Evolutionary conservation across 2,113 vertebrate genomes (phyloP).

Genomic region (Platichthys stellatus): DNA sequence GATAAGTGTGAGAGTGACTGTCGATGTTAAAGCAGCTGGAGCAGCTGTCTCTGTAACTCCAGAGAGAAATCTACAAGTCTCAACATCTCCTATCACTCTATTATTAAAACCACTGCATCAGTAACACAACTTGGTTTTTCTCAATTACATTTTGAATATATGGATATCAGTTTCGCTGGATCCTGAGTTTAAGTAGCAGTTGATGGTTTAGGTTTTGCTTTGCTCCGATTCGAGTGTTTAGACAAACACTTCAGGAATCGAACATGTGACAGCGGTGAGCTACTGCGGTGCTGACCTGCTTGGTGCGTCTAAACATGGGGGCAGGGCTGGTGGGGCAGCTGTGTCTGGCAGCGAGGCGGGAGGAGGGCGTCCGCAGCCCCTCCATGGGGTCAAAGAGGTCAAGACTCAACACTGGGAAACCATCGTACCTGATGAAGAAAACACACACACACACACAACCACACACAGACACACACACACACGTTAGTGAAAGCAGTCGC

Average conservation of each 20-base stretch:
- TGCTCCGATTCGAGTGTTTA: too few species aligned
- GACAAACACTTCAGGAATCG: not conserved
- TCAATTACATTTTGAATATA: not conserved
- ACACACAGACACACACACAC: not conserved
- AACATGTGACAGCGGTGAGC: not conserved
- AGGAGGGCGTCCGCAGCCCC: conserved; percentile 81
- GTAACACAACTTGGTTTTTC: not conserved
- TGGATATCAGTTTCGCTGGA: too few species aligned
- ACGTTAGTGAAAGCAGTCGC: not conserved
- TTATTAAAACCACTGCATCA: not conserved
- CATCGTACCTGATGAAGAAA: conserved; percentile 87
- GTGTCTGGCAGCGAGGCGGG: conserved; percentile 86
- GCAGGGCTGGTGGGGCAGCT: conserved; percentile 93
- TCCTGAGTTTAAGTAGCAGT: too few species aligned
- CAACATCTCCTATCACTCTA: not conserved
- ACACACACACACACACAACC: conserved; percentile 2
- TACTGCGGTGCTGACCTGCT: conserved; percentile 86
- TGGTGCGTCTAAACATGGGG: conserved; percentile 96
- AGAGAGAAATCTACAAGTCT: not conserved
- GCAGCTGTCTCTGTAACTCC: not conserved
- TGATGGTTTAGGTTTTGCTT: too few species aligned
- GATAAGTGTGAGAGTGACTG: too few species aligned
- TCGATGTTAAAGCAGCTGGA: not conserved
- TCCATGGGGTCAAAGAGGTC: conserved; percentile 92
- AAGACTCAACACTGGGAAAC: conserved; percentile 92